Conservation (phyloP, 1,140 invertebrate genomes). For the Mactra quadrangularis region DNA sequence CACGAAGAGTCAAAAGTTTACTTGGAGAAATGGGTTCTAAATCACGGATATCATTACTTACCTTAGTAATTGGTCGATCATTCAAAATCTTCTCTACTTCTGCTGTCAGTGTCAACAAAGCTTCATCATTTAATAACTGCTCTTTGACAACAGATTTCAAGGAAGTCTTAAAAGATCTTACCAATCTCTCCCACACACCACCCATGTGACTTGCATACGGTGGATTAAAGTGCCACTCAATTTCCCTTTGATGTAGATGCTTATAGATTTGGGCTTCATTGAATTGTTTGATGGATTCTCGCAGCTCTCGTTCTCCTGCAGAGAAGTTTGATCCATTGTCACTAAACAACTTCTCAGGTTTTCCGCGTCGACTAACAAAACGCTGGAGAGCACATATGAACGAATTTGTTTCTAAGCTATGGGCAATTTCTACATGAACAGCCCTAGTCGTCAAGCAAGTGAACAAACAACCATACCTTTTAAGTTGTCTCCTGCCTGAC, state of each 20-base stretch:
- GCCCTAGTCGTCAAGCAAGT: slow-evolving; percentile 59
- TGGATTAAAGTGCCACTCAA: slow-evolving; percentile 37
- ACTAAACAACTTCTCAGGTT: too few species aligned
- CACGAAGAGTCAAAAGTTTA: slow-evolving; percentile 48
- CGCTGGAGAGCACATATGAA: too few species aligned
- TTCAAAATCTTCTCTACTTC: slow-evolving; percentile 57
- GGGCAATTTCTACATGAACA: slow-evolving; percentile 61
- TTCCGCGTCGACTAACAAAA: too few species aligned
- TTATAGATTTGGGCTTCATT: neutral
- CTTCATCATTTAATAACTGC: too few species aligned
- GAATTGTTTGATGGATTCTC: neutral
- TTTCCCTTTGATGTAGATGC: neutral
- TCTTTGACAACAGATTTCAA: too few species aligned
- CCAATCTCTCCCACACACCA: neutral
- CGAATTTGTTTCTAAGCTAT: too few species aligned
- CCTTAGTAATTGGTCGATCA: slow-evolving; percentile 50
- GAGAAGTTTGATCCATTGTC: too few species aligned
- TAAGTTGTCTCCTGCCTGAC: slow-evolving; percentile 35
- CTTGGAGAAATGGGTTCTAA: slow-evolving; percentile 42
- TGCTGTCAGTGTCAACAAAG: too few species aligned
- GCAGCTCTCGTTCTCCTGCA: too few species aligned
- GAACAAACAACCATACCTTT: slow-evolving; percentile 55
- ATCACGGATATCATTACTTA: slow-evolving; percentile 38
- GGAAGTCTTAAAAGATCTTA: too few species aligned
- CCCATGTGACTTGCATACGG: slow-evolving; percentile 8